A percentile compares a stretch with the other conserved stretches of the same genome.
phyloP scores from a whole-genome alignment of 2,888 invertebrate genomes.

The Apodemia zela region DNA sequence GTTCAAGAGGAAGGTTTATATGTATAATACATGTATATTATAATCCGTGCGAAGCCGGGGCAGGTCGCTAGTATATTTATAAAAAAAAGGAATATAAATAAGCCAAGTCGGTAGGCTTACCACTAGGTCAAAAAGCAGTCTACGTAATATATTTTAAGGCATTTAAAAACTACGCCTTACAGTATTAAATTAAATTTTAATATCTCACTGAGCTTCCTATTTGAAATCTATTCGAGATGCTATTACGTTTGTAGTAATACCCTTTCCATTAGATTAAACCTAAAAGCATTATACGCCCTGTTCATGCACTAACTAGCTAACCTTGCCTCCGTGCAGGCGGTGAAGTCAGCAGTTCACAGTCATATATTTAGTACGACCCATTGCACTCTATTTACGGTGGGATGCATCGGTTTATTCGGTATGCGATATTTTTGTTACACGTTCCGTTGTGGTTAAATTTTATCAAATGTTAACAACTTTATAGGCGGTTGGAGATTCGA shows the following conservation, averaged over 20 bases:
- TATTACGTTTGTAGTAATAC: neutral
- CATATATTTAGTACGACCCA: slow-evolving; percentile 35
- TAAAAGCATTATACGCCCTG: slow-evolving; percentile 21
- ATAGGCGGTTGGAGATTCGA: neutral
- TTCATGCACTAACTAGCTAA: slow-evolving; percentile 19
- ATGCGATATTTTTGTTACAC: slow-evolving; percentile 32
- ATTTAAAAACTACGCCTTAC: too few relatives aligned
- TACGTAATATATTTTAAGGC: too few relatives aligned
- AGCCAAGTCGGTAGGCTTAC: too few relatives aligned
- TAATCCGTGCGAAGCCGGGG: too few relatives aligned
- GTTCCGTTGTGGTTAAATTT: slow-evolving; percentile 25
- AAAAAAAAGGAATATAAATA: too few relatives aligned
- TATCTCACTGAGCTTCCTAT: neutral
- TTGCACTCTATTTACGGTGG: slow-evolving; percentile 34
- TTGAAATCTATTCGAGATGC: neutral
- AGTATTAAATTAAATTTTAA: neutral
- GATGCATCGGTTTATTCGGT: slow-evolving; percentile 30
- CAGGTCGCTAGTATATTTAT: too few relatives aligned
- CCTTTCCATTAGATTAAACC: slow-evolving; percentile 26
- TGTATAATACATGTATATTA: too few relatives aligned
- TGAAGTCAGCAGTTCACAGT: slow-evolving; percentile 29
- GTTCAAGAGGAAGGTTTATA: too few relatives aligned
- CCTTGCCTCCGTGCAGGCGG: slow-evolving; percentile 23
- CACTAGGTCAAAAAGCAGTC: too few relatives aligned
- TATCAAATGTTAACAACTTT: slow-evolving; percentile 2